phyloP scores from a whole-genome alignment of 1,140 invertebrate genomes.

The Drosophila melanica region DNA sequence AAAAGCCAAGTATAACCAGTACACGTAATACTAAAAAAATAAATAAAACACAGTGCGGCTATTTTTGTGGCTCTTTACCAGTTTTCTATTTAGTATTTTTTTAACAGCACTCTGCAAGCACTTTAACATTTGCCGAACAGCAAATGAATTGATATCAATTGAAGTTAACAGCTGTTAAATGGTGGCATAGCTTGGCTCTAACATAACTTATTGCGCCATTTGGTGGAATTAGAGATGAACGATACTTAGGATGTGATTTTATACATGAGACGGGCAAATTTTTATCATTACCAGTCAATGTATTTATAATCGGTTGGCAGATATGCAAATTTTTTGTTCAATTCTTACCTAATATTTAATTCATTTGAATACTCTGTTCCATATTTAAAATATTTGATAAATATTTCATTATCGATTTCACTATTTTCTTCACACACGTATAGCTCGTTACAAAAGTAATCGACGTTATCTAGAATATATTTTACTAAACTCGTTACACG shows the following conservation, averaged over 20 bases:
- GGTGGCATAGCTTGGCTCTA: background rate
- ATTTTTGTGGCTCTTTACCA: conserved; percentile 13
- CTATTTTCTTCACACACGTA: background rate
- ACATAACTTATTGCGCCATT: background rate
- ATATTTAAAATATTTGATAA: background rate
- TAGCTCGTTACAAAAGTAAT: background rate
- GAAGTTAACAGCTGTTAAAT: conserved; percentile 11
- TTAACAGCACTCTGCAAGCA: conserved; percentile 11
- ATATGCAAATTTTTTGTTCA: background rate
- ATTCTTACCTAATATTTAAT: background rate
- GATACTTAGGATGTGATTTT: background rate
- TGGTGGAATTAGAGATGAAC: background rate
- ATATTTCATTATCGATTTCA: background rate
- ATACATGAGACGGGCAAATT: background rate
- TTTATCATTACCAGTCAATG: background rate
- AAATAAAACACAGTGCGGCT: background rate
- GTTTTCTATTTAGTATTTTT: conserved; percentile 27
- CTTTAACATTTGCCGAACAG: conserved; percentile 3
- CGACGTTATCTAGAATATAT: background rate
- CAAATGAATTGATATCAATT: background rate
- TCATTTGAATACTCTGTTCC: too few species aligned
- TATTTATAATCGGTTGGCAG: too few species aligned
- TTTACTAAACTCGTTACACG: background rate
- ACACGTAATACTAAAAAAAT: conserved; percentile 54
- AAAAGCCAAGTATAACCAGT: conserved; percentile 43